Evolutionary conservation across 2,888 invertebrate genomes (phyloP).

Genomic region (Anarsia innoxiella): DNA sequence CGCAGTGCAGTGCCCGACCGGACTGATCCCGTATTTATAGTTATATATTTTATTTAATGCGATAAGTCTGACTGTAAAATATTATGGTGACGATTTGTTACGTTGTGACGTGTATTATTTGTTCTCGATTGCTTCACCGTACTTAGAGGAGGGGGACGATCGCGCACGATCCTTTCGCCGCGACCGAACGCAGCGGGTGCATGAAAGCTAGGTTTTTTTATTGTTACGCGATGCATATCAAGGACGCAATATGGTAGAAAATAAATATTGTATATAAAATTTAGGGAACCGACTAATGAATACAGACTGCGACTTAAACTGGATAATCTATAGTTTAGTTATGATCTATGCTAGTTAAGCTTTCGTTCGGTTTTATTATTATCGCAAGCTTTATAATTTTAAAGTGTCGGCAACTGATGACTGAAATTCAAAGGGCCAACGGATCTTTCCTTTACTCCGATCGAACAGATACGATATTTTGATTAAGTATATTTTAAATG

Average conservation of each 20-base stretch:
- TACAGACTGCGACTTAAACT: slow-evolving; percentile 69
- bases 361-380: slow-evolving; percentile 58
- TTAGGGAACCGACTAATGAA: slow-evolving; percentile 64
- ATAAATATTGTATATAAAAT: slow-evolving; percentile 73
- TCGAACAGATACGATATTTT: slow-evolving; percentile 10
- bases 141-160: slow-evolving; percentile 51
- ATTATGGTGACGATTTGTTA: slow-evolving; percentile 59
- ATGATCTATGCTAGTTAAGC: slow-evolving; percentile 69
- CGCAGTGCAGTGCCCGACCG: slow-evolving; percentile 21
- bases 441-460: slow-evolving; percentile 37
- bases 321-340: slow-evolving; percentile 69
- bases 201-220: slow-evolving; percentile 72
- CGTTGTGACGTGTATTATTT: slow-evolving; percentile 61
- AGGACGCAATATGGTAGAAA: slow-evolving; percentile 75
- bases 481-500: slow-evolving; percentile 50
- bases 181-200: slow-evolving; percentile 56
- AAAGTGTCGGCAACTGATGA: slow-evolving; percentile 66
- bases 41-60: slow-evolving; percentile 71
- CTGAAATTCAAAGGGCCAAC: slow-evolving; percentile 69
- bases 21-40: slow-evolving; percentile 68
- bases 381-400: slow-evolving; percentile 68
- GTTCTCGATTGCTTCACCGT: slow-evolving; percentile 66
- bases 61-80: slow-evolving; percentile 72
- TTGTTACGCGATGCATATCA: slow-evolving; percentile 76
- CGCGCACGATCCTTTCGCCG: slow-evolving; percentile 33